Evolutionary conservation across 2,113 vertebrate species (phyloP).

Genomic region (Trogon melanurus): DNA sequence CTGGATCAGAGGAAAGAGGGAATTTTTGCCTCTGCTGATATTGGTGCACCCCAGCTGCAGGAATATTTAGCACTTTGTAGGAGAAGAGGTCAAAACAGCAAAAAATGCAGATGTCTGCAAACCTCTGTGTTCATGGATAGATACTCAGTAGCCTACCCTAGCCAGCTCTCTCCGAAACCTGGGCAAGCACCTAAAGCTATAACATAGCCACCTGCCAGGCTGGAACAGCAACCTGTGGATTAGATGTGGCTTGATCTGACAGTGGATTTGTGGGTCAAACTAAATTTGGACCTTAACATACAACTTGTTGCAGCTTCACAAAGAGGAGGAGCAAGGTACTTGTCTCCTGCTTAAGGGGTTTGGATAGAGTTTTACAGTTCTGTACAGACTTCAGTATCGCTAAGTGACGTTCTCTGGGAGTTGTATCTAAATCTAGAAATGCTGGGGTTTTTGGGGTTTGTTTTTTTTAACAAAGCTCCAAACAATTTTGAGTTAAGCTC

Average conservation of each 20-base stretch:
- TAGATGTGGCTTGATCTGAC: rapidly evolving
- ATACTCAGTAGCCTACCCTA: background rate
- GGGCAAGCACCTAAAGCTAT: background rate
- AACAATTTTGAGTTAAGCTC: background rate
- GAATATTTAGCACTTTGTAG: background rate
- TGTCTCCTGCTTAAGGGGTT: background rate
- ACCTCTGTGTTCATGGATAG: background rate
- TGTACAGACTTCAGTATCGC: background rate
- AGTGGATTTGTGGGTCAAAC: background rate
- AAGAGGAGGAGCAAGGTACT: background rate
- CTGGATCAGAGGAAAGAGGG: background rate
- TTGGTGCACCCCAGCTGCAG: background rate
- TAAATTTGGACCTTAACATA: background rate
- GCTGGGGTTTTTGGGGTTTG: background rate
- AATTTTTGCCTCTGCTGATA: rapidly evolving
- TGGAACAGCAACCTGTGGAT: background rate
- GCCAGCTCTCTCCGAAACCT: background rate
- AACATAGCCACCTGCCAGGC: background rate
- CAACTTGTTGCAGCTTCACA: background rate
- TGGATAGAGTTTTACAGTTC: background rate
- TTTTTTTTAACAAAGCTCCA: background rate
- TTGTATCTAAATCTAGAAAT: background rate
- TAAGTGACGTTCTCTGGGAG: background rate
- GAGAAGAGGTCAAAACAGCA: background rate
- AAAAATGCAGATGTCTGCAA: background rate